Conservation (phyloP, 64 coral and sea anemone species). For the Orbicella faveolata region DNA sequence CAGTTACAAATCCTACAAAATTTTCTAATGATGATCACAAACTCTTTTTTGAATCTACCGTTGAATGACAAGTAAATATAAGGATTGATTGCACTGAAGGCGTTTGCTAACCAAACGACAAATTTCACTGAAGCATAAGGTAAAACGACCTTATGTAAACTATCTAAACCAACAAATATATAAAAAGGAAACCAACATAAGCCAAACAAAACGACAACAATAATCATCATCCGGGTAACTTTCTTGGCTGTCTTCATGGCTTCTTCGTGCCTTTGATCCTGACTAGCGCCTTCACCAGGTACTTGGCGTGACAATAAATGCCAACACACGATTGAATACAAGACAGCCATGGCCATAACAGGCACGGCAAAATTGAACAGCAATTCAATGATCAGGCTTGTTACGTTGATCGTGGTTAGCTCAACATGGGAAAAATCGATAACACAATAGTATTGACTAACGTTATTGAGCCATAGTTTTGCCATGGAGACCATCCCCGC, state of each 20-base stretch:
- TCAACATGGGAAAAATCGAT: background rate
- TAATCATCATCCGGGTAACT: constrained; percentile 22
- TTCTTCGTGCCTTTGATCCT: background rate
- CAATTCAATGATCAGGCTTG: background rate
- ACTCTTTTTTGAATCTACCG: background rate
- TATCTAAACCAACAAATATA: background rate
- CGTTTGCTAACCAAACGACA: background rate
- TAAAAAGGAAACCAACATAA: constrained; percentile 19
- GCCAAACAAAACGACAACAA: background rate
- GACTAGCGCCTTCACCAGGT: background rate
- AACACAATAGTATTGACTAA: background rate
- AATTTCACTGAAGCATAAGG: constrained; percentile 3
- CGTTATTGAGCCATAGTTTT: background rate
- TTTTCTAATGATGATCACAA: background rate
- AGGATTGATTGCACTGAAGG: constrained; percentile 9
- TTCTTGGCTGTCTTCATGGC: constrained; percentile 22
- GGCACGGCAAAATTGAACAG: background rate
- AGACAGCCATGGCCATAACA: background rate
- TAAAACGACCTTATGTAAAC: background rate
- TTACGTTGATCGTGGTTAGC: background rate
- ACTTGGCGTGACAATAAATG: constrained; percentile 2
- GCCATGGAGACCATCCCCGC: background rate
- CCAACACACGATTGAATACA: constrained; percentile 8
- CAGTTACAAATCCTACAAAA: background rate
- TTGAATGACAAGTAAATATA: background rate